Conservation (phyloP, 2,888 invertebrate genomes). For the Caenorhabditis sp. region DNA sequence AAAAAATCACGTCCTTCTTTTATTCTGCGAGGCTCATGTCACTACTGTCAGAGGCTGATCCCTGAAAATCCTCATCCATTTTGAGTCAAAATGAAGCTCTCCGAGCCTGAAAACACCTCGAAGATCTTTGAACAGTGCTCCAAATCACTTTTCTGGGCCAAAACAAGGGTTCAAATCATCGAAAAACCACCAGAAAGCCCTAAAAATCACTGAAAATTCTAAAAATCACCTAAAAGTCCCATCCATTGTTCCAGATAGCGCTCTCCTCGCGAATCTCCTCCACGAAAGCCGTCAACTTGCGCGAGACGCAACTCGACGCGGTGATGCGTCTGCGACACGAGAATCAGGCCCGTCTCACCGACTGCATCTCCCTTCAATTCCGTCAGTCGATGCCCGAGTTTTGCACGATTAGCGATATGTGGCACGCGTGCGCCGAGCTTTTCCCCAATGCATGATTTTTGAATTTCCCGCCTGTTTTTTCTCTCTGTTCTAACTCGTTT, state of each 20-base stretch:
- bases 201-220: background rate
- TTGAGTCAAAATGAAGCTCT: no score
- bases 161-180: background rate
- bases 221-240: background rate
- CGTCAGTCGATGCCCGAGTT: slow-evolving; percentile 71
- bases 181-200: background rate
- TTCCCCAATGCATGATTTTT: slow-evolving; percentile 31
- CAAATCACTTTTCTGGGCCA: no score
- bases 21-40: no score
- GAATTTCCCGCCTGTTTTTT: background rate
- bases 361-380: slow-evolving; percentile 77
- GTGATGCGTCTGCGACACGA: slow-evolving; percentile 69
- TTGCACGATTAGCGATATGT: slow-evolving; percentile 44
- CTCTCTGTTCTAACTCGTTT: background rate
- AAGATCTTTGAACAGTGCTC: no score
- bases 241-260: slow-evolving; percentile 24
- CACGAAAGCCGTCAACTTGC: slow-evolving; percentile 44
- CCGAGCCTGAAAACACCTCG: no score
- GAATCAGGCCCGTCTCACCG: slow-evolving; percentile 80
- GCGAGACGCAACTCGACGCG: slow-evolving; percentile 64
- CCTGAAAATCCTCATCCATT: no score
- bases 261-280: slow-evolving; percentile 51
- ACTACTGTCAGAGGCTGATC: no score
- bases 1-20: no score
- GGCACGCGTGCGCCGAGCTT: slow-evolving; percentile 30